phyloP scores from a whole-genome alignment of 2,888 invertebrate genomes.

The Hirtodrosophila confusa region DNA sequence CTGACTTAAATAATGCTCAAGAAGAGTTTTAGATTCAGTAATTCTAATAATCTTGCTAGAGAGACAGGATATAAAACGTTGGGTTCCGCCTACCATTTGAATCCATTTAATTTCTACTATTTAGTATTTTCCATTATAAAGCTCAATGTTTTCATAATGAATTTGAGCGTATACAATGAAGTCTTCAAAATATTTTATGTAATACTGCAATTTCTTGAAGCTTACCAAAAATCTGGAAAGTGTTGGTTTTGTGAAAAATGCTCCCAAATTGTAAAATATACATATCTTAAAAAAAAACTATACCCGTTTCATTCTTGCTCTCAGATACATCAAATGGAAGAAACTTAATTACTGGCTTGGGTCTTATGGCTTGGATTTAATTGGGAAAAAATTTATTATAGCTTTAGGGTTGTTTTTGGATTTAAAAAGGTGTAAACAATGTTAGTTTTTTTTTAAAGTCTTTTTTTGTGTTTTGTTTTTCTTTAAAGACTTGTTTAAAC shows the following conservation, averaged over 20 bases:
- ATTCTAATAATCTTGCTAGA: slow-evolving; percentile 43
- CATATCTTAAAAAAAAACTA: slow-evolving; percentile 60
- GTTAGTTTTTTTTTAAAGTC: slow-evolving; percentile 54
- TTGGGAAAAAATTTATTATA: slow-evolving; percentile 10
- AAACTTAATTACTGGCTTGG: slow-evolving; percentile 58
- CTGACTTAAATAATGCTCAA: slow-evolving; percentile 40
- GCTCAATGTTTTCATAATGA: slow-evolving; percentile 53
- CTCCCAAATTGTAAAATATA: slow-evolving; percentile 67
- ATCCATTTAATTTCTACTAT: slow-evolving; percentile 57
- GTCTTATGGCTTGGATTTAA: slow-evolving; percentile 24
- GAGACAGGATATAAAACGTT: slow-evolving; percentile 52
- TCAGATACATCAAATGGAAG: slow-evolving; percentile 60
- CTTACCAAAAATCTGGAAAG: slow-evolving; percentile 38
- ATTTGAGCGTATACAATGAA: slow-evolving; percentile 59
- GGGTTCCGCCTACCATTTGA: slow-evolving; percentile 50
- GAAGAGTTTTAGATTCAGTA: slow-evolving; percentile 34
- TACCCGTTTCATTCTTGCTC: slow-evolving; percentile 63
- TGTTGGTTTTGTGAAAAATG: slow-evolving; percentile 25
- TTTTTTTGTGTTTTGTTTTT: slow-evolving; percentile 40
- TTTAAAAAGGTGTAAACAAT: slow-evolving; percentile 64
- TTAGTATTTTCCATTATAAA: slow-evolving; percentile 55
- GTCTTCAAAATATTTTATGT: slow-evolving; percentile 49
- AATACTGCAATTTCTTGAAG: slow-evolving; percentile 51
- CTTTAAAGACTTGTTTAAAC: slow-evolving; percentile 61
- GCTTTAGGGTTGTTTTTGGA: slow-evolving; percentile 45